Base-by-base conservation (phyloP, 92 coral and sea anemone genomes). In the Phenganax marumi region DNA sequence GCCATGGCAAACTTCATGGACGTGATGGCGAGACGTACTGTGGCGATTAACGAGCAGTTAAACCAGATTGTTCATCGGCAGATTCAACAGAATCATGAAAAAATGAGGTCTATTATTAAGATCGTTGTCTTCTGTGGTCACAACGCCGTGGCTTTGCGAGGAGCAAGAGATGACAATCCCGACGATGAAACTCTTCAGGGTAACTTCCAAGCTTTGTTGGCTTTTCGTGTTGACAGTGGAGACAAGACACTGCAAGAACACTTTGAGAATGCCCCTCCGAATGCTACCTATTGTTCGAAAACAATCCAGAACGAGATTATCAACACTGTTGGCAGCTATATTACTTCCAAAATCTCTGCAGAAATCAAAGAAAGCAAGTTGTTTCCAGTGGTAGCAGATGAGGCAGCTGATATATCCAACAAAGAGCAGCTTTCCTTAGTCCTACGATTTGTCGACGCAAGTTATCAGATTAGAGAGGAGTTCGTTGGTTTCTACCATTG, bases 101-200 rank as follows among this genome's bases (percentile, higher is more conserved):
- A 86, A 50, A 76, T 89, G 64, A 86, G 55, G 64, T 89, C 80
- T 50, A 86, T 89, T 18, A 68, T 89, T 71, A 86, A 86, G 70
- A 89, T 87, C 13, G 82, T 72, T 8, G 82, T 89, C 23, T 86
- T 86, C 79, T 86, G 89, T 81, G 87, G 87, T 17, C 86, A 84
- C 70, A 86, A 82, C 68, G 80, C 79, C 72, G 81, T 88, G 53
- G 74, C 86, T 14, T 54, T 85, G 49, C 19, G 86, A 50, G 89
- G 91, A 12, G 76, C 75, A 68, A 76, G 86, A 75, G 86, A 85
- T 17, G 86, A 88, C 82, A 76, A 73, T 61, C 48, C 85, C 46
- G 83, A 81, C 46, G 81, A 81, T 86, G 23, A 74, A 19, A 73
- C 68, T 70, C 82, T 81, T 39, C 88, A 87, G 66, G 85, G 90